Evolutionary conservation across 2,113 vertebrate species (phyloP).

Genomic region (Corynorhinus townsendii): DNA sequence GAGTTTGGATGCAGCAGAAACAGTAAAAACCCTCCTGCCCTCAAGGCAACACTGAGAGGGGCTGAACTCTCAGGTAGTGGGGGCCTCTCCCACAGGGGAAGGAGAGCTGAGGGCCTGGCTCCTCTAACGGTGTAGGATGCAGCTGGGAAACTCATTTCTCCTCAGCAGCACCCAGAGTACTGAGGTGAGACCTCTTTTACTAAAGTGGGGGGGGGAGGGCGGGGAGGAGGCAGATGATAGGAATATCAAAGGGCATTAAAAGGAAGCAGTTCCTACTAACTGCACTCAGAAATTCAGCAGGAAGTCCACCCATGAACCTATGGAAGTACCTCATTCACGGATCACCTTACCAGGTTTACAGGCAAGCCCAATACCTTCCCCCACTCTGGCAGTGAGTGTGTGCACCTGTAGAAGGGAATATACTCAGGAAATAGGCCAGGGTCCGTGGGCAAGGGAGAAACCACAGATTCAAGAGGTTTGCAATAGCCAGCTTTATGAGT

Average conservation of each 20-base stretch:
- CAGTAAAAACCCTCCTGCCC: not conserved
- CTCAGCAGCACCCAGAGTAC: not conserved
- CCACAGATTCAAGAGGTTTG: not conserved
- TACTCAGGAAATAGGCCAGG: not conserved
- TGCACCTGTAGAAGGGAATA: not conserved
- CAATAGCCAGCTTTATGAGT: not conserved
- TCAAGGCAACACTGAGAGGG: not conserved
- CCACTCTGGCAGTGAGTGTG: not conserved
- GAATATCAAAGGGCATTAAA: not conserved
- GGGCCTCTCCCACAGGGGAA: too few relatives aligned
- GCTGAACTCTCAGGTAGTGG: not conserved
- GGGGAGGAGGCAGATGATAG: not conserved
- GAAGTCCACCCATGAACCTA: not conserved
- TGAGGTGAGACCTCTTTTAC: not conserved
- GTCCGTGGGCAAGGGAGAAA: not conserved
- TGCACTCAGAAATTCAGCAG: not conserved
- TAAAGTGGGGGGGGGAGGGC: not conserved
- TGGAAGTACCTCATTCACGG: not conserved
- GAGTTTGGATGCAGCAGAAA: not conserved
- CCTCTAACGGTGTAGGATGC: not conserved
- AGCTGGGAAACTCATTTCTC: not conserved
- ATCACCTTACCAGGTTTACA: not conserved
- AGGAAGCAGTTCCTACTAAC: not conserved
- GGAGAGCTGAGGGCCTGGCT: not conserved
- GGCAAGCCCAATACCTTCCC: not conserved